A percentile compares a stretch with the other conserved stretches of the same genome.
Evolutionary conservation across 2,797 vertebrate species (phyloP).

Genomic region (Melopsittacus undulatus): DNA sequence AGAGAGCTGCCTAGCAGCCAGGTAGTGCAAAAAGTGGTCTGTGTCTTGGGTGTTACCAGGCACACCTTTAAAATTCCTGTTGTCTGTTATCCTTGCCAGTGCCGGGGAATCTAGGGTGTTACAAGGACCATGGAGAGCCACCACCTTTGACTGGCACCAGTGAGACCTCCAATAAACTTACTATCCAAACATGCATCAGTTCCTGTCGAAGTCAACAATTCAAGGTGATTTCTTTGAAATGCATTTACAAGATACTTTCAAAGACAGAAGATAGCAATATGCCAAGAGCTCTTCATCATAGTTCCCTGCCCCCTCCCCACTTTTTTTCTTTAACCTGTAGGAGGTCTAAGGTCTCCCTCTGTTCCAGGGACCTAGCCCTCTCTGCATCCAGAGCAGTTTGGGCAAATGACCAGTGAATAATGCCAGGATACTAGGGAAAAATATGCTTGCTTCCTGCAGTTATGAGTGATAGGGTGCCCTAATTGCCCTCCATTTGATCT

Average conservation of each 20-base stretch:
- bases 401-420: background rate
- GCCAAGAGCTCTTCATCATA: background rate
- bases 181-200: slow-evolving; percentile 94
- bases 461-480: background rate
- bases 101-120: slow-evolving; percentile 96
- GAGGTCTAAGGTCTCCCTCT: background rate
- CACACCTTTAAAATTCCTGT: background rate
- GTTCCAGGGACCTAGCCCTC: background rate
- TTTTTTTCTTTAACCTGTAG: background rate
- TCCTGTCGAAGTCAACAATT: slow-evolving; percentile 92
- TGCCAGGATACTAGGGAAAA: background rate
- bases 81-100: slow-evolving; percentile 77
- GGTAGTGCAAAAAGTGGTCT: background rate
- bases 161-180: slow-evolving; percentile 93
- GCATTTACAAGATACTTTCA: background rate
- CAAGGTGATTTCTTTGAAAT: slow-evolving; percentile 81
- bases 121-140: slow-evolving; percentile 93
- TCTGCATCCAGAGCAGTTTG: background rate
- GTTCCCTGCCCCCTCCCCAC: rapidly evolving
- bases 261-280: background rate
- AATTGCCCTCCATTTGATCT: background rate
- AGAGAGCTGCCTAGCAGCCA: background rate
- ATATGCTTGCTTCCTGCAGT: background rate
- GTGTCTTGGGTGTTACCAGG: background rate
- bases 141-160: slow-evolving; percentile 90